phyloP scores from a whole-genome alignment of 2,888 invertebrate genomes.

The Pedicia rivosa region DNA sequence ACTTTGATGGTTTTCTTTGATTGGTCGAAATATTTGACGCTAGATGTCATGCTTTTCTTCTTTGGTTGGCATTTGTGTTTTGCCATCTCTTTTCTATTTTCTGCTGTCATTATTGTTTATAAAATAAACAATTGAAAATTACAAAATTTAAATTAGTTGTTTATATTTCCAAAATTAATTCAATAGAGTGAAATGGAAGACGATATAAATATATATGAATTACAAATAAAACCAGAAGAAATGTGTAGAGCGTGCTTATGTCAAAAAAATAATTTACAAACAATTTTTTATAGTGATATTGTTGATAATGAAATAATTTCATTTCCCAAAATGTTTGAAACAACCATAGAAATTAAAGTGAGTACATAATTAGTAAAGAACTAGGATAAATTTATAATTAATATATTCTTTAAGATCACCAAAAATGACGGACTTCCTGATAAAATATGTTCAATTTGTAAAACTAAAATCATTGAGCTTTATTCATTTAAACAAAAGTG shows the following conservation, averaged over 20 bases:
- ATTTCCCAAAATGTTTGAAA: conserved; percentile 4
- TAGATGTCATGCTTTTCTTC: too few species aligned
- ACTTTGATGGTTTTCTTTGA: too few species aligned
- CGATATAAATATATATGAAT: conserved; percentile 4
- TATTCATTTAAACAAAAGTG: conserved; percentile 4
- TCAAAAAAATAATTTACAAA: conserved; percentile 6
- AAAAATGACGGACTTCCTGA: conserved; percentile 2
- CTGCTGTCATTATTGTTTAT: background rate
- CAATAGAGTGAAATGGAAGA: background rate
- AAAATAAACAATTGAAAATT: background rate
- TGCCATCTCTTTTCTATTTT: background rate
- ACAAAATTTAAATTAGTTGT: background rate
- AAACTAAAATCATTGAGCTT: conserved; percentile 1
- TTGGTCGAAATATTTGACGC: too few species aligned
- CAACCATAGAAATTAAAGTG: conserved; percentile 3
- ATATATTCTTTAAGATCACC: background rate
- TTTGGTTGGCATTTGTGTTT: too few species aligned
- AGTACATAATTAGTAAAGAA: background rate
- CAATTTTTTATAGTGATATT: conserved; percentile 4
- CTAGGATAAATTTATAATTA: background rate
- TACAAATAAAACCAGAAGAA: conserved; percentile 4
- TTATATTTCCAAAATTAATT: background rate
- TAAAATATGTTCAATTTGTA: conserved; percentile 3
- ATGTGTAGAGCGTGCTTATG: conserved; percentile 4
- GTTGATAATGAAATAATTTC: conserved; percentile 1